Percentiles rank a stretch among this genome's conserved stretches.
Conservation (phyloP, 2,888 invertebrate genomes). For the Cantharis lateralis region DNA sequence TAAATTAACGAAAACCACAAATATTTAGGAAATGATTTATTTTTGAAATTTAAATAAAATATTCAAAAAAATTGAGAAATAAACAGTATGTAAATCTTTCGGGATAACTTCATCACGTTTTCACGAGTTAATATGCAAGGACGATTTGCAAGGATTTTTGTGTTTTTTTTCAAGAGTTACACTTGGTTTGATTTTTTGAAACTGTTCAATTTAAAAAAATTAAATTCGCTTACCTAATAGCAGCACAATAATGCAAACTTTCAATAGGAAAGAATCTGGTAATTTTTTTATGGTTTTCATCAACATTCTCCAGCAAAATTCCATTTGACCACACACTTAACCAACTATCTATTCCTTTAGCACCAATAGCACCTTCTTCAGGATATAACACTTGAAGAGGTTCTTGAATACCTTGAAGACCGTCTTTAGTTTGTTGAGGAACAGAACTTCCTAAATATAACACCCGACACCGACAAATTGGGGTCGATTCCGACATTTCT, state of each 20-base stretch:
- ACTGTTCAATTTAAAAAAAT: neutral
- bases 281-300: conserved; percentile 91
- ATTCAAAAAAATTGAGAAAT: neutral
- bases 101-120: neutral
- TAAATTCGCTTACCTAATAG: conserved; percentile 79
- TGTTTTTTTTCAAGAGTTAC: too few species aligned
- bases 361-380: conserved; percentile 86
- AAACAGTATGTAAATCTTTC: neutral
- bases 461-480: conserved; percentile 95
- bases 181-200: neutral
- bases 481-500: conserved; percentile 72
- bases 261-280: conserved; percentile 96
- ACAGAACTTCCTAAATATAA: conserved; percentile 95
- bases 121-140: neutral
- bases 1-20: neutral
- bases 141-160: neutral
- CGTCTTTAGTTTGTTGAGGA: conserved; percentile 97
- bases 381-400: conserved; percentile 95
- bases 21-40: neutral
- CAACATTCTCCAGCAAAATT: conserved; percentile 91
- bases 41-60: neutral
- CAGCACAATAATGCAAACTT: conserved; percentile 93
- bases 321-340: conserved; percentile 97
- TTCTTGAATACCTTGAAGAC: conserved; percentile 95
- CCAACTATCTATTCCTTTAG: conserved; percentile 94